These are phyloP conservation scores for Cantharis rufa DNA, from an alignment of 2,888 invertebrate species.

Conservation along the genomic window DNA sequence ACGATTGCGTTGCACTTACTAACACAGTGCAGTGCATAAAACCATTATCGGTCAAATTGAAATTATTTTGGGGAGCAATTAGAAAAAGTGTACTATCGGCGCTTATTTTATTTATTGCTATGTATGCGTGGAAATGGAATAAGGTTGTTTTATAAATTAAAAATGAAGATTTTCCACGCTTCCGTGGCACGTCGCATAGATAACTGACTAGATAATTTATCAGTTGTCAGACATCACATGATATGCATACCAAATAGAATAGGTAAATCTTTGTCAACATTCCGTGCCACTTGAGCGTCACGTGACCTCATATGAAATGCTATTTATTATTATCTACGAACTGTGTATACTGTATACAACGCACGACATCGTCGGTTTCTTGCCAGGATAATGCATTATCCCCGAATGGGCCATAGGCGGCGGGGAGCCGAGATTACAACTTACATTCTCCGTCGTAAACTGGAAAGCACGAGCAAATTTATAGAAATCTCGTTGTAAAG, in stretches of 20 bases:
- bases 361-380: conserved; percentile 2
- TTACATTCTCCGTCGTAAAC: conserved; percentile 8
- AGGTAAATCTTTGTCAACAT: conserved; percentile 24
- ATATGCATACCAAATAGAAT: conserved; percentile 22
- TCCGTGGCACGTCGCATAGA: neutral
- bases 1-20: too few species aligned
- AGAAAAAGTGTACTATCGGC: neutral
- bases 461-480: neutral
- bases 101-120: neutral
- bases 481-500: neutral
- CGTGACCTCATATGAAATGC: conserved; percentile 19
- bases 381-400: conserved; percentile 6
- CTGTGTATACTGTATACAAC: conserved; percentile 7
- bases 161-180: neutral
- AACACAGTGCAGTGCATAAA: too few species aligned
- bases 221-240: neutral
- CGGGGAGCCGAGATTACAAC: conserved; percentile 5
- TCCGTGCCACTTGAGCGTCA: conserved; percentile 13
- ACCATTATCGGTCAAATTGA: too few species aligned
- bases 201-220: conserved; percentile 3
- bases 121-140: neutral
- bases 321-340: conserved; percentile 17
- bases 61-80: neutral
- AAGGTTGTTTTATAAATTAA: neutral
- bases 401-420: conserved; percentile 20